These are phyloP conservation scores for Saimiri boliviensis DNA, from an alignment of 2,113 vertebrate species.

Conservation along the genomic window DNA sequence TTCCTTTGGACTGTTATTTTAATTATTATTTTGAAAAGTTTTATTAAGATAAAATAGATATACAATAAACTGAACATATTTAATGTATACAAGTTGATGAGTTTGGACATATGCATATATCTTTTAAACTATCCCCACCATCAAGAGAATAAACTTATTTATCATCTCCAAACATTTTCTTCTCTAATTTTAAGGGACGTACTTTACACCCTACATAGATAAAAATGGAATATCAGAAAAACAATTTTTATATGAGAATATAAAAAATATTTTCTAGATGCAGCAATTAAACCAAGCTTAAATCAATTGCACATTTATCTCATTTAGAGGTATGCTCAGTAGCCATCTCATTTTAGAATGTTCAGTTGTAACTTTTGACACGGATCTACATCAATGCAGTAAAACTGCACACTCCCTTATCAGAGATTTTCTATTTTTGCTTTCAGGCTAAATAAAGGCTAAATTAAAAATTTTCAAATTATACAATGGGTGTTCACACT, in stretches of 20 bases:
- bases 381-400: background rate
- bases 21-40: background rate
- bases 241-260: background rate
- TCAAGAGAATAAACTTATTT: background rate
- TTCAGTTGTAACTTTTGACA: background rate
- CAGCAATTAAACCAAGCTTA: background rate
- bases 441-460: background rate
- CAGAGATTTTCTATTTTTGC: conserved; percentile 24
- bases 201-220: background rate
- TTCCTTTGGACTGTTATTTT: background rate
- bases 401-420: background rate
- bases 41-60: background rate
- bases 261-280: background rate
- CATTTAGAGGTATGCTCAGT: background rate
- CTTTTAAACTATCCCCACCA: background rate
- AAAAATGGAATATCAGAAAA: background rate
- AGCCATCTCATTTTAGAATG: background rate
- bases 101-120: background rate
- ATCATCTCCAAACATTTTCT: background rate
- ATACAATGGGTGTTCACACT: conserved; percentile 31
- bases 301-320: background rate
- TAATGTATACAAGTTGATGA: background rate
- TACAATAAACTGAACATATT: background rate
- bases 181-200: background rate
- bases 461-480: conserved; percentile 46